phyloP scores from a whole-genome alignment of 2,797 vertebrate species.

The Stomatorhinus walkeri region DNA sequence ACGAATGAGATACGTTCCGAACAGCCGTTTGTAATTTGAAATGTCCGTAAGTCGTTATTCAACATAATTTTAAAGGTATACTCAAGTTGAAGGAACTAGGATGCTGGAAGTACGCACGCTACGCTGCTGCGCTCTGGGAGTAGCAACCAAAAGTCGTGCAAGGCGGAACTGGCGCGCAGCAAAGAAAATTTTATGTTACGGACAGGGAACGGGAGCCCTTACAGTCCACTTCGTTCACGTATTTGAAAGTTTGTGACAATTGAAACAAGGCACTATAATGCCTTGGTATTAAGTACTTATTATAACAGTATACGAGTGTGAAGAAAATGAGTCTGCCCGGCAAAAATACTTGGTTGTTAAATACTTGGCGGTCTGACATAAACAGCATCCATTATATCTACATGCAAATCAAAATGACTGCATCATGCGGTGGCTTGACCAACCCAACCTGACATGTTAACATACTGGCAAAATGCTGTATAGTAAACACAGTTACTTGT shows the following conservation, averaged over 20 bases:
- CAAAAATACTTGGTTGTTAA: neutral
- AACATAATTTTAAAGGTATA: no score
- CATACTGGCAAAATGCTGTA: neutral
- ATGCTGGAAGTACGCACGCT: no score
- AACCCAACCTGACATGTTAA: neutral
- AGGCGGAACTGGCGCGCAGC: no score
- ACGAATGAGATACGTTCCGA: no score
- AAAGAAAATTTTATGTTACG: no score
- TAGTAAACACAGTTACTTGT: neutral
- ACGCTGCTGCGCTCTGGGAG: no score
- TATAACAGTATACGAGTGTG: neutral
- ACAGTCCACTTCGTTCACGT: no score
- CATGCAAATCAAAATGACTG: neutral
- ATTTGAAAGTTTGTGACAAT: neutral
- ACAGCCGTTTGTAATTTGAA: no score
- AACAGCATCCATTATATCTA: neutral
- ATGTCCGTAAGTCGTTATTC: no score
- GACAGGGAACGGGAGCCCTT: no score
- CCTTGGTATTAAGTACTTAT: neutral
- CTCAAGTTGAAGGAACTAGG: no score
- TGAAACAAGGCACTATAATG: neutral
- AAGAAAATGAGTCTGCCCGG: neutral
- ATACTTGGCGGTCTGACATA: neutral
- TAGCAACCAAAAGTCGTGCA: no score
- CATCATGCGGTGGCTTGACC: neutral